These are phyloP conservation scores for Zootoca vivipara DNA, from an alignment of 2,113 vertebrate genomes.

Conservation along the genomic window DNA sequence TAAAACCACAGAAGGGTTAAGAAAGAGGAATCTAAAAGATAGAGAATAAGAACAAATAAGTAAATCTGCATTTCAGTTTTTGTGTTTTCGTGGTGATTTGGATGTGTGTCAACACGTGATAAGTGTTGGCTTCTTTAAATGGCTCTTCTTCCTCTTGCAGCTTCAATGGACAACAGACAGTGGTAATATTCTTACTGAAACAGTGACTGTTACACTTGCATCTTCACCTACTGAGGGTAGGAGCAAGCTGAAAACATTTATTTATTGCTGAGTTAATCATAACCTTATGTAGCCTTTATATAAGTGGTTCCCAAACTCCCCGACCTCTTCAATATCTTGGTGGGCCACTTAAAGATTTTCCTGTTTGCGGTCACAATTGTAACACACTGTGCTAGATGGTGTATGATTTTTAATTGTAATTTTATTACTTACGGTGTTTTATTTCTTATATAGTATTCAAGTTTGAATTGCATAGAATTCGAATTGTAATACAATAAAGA, in stretches of 20 bases:
- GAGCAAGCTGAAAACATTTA: conserved; percentile 43
- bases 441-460: too few relatives aligned
- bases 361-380: too few relatives aligned
- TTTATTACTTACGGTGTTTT: too few relatives aligned
- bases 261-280: neutral
- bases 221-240: conserved; percentile 77
- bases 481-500: too few relatives aligned
- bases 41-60: conserved; percentile 2
- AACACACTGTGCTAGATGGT: too few relatives aligned
- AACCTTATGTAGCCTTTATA: too few relatives aligned
- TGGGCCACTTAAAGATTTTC: too few relatives aligned
- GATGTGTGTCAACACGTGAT: neutral
- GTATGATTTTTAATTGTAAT: too few relatives aligned
- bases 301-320: too few relatives aligned
- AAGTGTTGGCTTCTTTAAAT: conserved; percentile 27
- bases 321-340: too few relatives aligned
- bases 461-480: too few relatives aligned
- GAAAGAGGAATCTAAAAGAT: neutral
- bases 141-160: conserved; percentile 66
- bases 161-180: conserved; percentile 80
- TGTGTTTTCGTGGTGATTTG: neutral
- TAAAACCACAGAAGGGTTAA: neutral
- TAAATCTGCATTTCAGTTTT: neutral
- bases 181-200: conserved; percentile 80
- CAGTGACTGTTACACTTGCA: conserved; percentile 82